phyloP scores from a whole-genome alignment of 2,113 vertebrate genomes.

The Apteryx mantelli region DNA sequence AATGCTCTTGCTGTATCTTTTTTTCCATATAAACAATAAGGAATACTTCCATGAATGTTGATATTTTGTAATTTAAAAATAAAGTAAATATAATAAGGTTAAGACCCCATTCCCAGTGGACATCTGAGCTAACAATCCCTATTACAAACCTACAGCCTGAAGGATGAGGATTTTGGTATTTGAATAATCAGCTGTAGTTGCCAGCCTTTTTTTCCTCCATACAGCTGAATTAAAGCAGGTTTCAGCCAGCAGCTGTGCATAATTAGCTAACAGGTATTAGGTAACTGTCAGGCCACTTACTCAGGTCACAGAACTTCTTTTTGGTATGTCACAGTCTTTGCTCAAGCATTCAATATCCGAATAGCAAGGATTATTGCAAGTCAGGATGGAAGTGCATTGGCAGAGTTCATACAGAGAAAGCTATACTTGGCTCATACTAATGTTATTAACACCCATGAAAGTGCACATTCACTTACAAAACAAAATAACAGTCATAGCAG shows the following conservation, averaged over 20 bases:
- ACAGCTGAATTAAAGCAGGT: not conserved
- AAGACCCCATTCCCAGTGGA: not conserved
- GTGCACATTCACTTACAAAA: slow-evolving; percentile 3
- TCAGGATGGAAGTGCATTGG: not conserved
- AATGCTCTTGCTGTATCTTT: not conserved
- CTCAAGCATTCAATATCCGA: slow-evolving; percentile 1
- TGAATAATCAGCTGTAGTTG: not conserved
- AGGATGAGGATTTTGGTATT: not conserved
- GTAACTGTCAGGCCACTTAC: slow-evolving; percentile 21
- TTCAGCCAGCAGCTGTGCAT: not conserved
- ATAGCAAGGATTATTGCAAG: slow-evolving; percentile 18
- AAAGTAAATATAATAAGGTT: not conserved
- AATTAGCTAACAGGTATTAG: slow-evolving; percentile 20
- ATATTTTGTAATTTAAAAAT: slow-evolving; percentile 1
- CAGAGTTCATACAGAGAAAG: not conserved
- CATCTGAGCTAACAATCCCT: not conserved
- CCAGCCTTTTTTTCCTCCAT: not conserved
- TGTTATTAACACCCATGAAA: slow-evolving; percentile 28
- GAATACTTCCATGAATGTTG: not conserved
- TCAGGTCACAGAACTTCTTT: not conserved
- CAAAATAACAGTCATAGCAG: not conserved
- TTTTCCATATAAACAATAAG: not conserved
- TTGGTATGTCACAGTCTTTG: not conserved
- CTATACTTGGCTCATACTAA: not conserved
- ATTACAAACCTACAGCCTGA: not conserved